phyloP scores from a whole-genome alignment of 2,797 vertebrate genomes.

The Pelobates cultripes region DNA sequence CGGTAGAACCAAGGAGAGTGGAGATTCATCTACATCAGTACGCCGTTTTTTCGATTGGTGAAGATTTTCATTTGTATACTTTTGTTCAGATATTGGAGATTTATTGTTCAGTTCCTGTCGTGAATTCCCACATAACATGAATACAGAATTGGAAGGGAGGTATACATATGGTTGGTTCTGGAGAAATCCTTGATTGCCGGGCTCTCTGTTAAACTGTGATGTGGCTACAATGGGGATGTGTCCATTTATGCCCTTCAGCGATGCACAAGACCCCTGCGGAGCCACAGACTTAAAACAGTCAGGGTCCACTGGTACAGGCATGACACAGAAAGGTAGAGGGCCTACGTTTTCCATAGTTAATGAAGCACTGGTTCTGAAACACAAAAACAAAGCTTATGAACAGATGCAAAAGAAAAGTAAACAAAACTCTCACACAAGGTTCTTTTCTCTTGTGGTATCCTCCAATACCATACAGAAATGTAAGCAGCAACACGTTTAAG shows the following conservation, averaged over 20 bases:
- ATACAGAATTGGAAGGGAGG: conserved; percentile 81
- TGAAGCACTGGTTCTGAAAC: too few relatives aligned
- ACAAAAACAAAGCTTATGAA: too few relatives aligned
- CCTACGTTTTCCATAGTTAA: conserved; percentile 12
- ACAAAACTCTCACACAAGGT: too few relatives aligned
- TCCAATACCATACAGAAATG: too few relatives aligned
- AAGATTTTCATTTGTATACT: conserved; percentile 36
- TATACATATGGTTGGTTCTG: conserved; percentile 75
- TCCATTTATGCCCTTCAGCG: conserved; percentile 47
- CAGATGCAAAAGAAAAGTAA: too few relatives aligned
- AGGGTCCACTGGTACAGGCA: conserved; percentile 62
- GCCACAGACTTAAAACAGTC: conserved; percentile 61
- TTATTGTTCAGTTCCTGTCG: background rate
- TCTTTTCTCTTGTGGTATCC: too few relatives aligned
- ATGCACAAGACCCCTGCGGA: conserved; percentile 42
- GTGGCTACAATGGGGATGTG: conserved; percentile 44
- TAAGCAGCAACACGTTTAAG: too few relatives aligned
- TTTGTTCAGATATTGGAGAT: conserved; percentile 56
- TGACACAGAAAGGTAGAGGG: conserved; percentile 53
- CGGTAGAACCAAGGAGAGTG: conserved; percentile 68
- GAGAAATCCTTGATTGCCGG: conserved; percentile 58
- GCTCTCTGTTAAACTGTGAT: conserved; percentile 55
- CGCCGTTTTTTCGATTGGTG: conserved; percentile 63
- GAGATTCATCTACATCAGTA: conserved; percentile 55
- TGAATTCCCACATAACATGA: conserved; percentile 78